Base-by-base conservation (phyloP, 2,797 vertebrate genomes). In the Danio kyathit region DNA sequence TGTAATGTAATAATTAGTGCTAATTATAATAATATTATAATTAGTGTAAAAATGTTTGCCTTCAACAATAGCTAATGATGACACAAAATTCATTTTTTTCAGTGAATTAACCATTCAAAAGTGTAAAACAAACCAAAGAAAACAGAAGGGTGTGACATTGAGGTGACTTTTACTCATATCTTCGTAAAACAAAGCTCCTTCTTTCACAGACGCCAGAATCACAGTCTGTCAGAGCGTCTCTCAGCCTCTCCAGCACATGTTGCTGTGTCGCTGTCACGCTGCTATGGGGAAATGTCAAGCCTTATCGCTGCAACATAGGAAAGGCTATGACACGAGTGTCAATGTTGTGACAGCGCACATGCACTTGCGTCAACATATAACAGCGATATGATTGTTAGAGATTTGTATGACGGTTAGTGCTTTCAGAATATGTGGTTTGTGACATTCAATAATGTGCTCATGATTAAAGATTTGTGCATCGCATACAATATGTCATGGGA, bases 241-340 rank as follows among this genome's bases (percentile, higher is more conserved):
- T 17, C n/a, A 14, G 16, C 38, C 38, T 71, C 48, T 38, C 67
- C 6, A 64, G 40, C 48, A 44, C 41, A 63, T 48, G 19, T 10
- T 13, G 74, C 38, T 61, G 61, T 73, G 40, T 41, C 3, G 21
- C 74, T 78, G 79, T 80, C 60, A 73, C 12, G 19, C 43, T 48
- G 46, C 21, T 61, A 16, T 44, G 49, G 59, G 59, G 5, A 65
- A n/a, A 46, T 65, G 69, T 73, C 78, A 80, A 73, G 11, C 41
- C 51, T 65, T 65, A 73, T 65, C 78, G 56, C 11, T 21, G 16
- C 19, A 65, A 46, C 48, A 64, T 46, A 48, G 48, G 11, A 73
- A 56, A 14, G 49, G 2, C 38, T 64, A 21, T 56, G 49, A 65
- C 60, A 57, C 38, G 38, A 8, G 59, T 41, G 40, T 46, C 59